Base-by-base conservation (phyloP, 2,797 vertebrate genomes). In the Acridotheres tristis region DNA sequence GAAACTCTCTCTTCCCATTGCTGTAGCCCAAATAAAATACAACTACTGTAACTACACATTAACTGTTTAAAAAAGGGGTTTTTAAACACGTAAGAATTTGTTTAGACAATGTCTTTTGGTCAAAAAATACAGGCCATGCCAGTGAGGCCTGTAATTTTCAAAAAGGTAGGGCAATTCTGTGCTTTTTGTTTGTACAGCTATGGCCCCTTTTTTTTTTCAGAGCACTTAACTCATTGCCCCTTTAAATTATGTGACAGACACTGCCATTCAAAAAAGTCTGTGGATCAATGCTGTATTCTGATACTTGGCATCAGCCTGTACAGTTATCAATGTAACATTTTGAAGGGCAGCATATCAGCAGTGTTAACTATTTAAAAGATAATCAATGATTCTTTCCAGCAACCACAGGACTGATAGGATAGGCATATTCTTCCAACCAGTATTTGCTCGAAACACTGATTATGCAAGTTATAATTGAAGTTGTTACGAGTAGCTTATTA, bases 361-460 rank as follows among this genome's bases (percentile, higher is more conserved):
- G 40, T 9, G 32, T 73, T 85, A 91, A 88, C 81, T 85, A 23
- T 62, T 72, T 79, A 88, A 62, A 63, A 89, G 58, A 45, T 27
- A 74, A 67, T 85, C 94, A 83, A 73, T 58, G 5, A 66, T 67
- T 88, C 71, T 89, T 90, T 75, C 85, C 85, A 89, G 78, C 68
- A 83, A 58, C 29, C 36, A 22, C n/a, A 58, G 62, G 51, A 7
- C 78, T 62, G 42, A 38, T 1, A 92, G 82, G 48, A 77, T 38
- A 94, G 55, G 77, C 51, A 74, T 11, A 32, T 58, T 78, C 81
- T 68, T 91, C 62, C 77, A 58, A 16, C 43, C 59, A 82, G 4
- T 65, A 82, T 93, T 85, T 68, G 80, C 68, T 83, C 18, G 14
- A 68, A 92, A 80, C 42, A 36, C 53, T 9, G 69, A 74, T 57